Conservation (phyloP, 2,113 vertebrate species). For the Rousettus leschenaultii region DNA sequence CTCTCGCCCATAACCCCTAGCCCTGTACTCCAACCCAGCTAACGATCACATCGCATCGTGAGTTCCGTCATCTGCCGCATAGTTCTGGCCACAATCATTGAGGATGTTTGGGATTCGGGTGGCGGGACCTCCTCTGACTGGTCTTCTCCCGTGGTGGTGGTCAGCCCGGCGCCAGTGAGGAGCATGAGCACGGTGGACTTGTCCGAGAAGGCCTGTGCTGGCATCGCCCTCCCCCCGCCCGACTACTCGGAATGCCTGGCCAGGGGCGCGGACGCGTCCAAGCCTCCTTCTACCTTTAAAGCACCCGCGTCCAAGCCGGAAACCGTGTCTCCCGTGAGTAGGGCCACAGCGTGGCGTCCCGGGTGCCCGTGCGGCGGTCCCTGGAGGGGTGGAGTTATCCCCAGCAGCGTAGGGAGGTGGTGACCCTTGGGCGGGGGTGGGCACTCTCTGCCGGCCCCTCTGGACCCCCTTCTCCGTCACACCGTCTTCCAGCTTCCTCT, state of each 20-base stretch:
- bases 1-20: neutral
- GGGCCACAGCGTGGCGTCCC: accelerated
- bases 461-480: neutral
- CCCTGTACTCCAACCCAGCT: neutral
- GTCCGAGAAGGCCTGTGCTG: slow-evolving; percentile 83
- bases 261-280: slow-evolving; percentile 47
- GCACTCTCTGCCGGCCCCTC: accelerated
- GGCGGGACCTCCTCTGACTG: neutral
- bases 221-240: slow-evolving; percentile 92
- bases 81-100: accelerated
- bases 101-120: neutral
- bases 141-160: neutral
- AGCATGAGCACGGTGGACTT: slow-evolving; percentile 87
- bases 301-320: neutral
- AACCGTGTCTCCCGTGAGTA: slow-evolving; percentile 75
- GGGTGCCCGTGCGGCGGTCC: accelerated
- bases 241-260: slow-evolving; percentile 87
- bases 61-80: accelerated
- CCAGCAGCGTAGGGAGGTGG: accelerated
- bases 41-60: neutral
- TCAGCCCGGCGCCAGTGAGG: slow-evolving; percentile 82
- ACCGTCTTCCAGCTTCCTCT: neutral
- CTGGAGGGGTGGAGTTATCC: neutral
- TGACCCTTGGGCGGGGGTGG: accelerated
- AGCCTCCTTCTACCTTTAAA: slow-evolving; percentile 42